phyloP scores from a whole-genome alignment of 1,140 invertebrate genomes.

The Rhyzopertha dominica region DNA sequence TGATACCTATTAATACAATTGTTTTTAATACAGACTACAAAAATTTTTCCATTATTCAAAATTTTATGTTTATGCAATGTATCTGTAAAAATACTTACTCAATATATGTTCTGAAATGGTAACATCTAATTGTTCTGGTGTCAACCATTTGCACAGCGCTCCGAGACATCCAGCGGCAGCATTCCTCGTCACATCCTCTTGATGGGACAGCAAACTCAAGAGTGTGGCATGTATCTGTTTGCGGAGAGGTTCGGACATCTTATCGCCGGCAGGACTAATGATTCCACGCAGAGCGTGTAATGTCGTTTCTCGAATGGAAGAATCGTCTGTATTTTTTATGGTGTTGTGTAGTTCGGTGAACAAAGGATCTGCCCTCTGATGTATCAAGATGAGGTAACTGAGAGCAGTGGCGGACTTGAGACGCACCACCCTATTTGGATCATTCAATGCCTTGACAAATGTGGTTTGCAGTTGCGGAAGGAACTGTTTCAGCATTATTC shows the following conservation, averaged over 20 bases:
- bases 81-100: slow-evolving; percentile 45
- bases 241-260: slow-evolving; percentile 78
- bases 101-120: slow-evolving; percentile 73
- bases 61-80: no score
- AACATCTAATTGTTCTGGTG: slow-evolving; percentile 67
- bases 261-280: slow-evolving; percentile 76
- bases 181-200: slow-evolving; percentile 75
- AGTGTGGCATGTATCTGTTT: slow-evolving; percentile 72
- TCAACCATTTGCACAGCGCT: slow-evolving; percentile 72
- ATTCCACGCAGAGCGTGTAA: slow-evolving; percentile 83
- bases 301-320: slow-evolving; percentile 82
- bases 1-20: neutral
- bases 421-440: slow-evolving; percentile 80
- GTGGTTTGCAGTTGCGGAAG: slow-evolving; percentile 97
- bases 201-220: slow-evolving; percentile 60
- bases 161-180: slow-evolving; percentile 85
- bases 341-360: slow-evolving; percentile 87
- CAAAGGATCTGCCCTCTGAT: slow-evolving; percentile 80
- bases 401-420: slow-evolving; percentile 85
- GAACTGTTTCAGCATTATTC: slow-evolving; percentile 93
- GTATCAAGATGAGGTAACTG: slow-evolving; percentile 84
- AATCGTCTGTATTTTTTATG: slow-evolving; percentile 79
- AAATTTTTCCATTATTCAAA: no score
- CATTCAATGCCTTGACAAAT: slow-evolving; percentile 90
- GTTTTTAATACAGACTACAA: no score